phyloP scores from a whole-genome alignment of 2,797 vertebrate species.

The Petrocephalus schoutedeni region DNA sequence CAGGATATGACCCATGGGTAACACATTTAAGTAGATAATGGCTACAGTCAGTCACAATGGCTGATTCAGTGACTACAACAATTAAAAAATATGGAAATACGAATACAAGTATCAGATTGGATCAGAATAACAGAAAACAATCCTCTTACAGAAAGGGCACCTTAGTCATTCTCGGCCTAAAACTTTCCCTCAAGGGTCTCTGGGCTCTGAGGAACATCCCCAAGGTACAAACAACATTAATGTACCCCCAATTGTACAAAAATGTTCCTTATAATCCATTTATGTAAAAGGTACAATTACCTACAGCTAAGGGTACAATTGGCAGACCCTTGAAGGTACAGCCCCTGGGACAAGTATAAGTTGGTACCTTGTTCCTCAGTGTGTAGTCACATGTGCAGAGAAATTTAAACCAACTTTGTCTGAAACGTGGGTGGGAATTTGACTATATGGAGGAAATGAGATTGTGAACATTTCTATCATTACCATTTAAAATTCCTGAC shows the following conservation, averaged over 20 bases:
- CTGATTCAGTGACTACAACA: background rate
- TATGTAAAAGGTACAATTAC: too few relatives aligned
- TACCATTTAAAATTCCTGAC: background rate
- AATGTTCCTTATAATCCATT: too few relatives aligned
- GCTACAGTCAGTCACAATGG: background rate
- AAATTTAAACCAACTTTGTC: background rate
- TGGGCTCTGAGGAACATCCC: too few relatives aligned
- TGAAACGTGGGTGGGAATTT: background rate
- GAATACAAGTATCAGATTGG: background rate
- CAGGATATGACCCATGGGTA: too few relatives aligned
- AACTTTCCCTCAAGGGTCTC: background rate
- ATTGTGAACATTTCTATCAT: background rate
- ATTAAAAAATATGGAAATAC: background rate
- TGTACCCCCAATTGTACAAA: too few relatives aligned
- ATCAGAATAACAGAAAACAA: background rate
- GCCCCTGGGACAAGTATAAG: too few relatives aligned
- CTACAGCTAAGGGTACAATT: too few relatives aligned
- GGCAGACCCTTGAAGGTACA: too few relatives aligned
- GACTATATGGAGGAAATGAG: background rate
- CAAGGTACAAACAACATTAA: too few relatives aligned
- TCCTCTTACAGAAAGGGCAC: background rate
- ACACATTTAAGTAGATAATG: background rate
- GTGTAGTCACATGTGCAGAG: background rate
- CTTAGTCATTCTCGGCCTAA: background rate
- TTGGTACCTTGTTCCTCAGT: too few relatives aligned